phyloP scores from a whole-genome alignment of 30 jellyfish, hydroid and myxozoan genomes.

The Turritopsis dohrnii region DNA sequence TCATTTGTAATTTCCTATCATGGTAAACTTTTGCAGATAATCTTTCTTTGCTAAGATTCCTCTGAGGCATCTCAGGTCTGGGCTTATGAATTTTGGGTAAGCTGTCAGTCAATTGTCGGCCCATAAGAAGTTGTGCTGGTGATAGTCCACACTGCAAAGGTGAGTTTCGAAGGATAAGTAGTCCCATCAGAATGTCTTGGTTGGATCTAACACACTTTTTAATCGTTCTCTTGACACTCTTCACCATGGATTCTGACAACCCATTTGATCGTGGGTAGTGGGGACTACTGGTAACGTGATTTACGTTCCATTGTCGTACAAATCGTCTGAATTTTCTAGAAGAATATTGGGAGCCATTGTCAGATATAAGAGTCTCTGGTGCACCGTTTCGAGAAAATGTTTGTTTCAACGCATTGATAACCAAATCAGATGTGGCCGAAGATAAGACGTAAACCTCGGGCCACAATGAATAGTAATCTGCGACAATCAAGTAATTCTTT shows the following conservation, averaged over 20 bases:
- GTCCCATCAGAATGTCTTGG: background rate
- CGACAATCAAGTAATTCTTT: background rate
- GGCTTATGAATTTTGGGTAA: background rate
- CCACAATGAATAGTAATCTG: conserved; percentile 6
- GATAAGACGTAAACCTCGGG: too few species aligned
- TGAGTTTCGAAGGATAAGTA: background rate
- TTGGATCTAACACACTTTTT: background rate
- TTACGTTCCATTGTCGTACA: background rate
- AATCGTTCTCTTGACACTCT: background rate
- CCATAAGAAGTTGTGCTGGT: background rate
- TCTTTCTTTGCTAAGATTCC: too few species aligned
- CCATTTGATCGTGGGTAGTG: background rate
- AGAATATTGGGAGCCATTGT: conserved; percentile 2
- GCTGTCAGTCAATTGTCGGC: background rate
- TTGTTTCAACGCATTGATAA: background rate
- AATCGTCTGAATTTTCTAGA: background rate
- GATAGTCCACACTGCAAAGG: background rate
- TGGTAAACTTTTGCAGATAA: too few species aligned
- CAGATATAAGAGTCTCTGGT: background rate
- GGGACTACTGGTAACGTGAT: conserved; percentile 6
- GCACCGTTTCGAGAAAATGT: too few species aligned
- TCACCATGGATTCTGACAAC: background rate
- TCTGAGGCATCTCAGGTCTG: background rate
- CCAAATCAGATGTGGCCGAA: too few species aligned
- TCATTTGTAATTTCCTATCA: too few species aligned